These are phyloP conservation scores for Balaenoptera acutorostrata DNA, from an alignment of 2,113 vertebrate species.

Conservation along the genomic window DNA sequence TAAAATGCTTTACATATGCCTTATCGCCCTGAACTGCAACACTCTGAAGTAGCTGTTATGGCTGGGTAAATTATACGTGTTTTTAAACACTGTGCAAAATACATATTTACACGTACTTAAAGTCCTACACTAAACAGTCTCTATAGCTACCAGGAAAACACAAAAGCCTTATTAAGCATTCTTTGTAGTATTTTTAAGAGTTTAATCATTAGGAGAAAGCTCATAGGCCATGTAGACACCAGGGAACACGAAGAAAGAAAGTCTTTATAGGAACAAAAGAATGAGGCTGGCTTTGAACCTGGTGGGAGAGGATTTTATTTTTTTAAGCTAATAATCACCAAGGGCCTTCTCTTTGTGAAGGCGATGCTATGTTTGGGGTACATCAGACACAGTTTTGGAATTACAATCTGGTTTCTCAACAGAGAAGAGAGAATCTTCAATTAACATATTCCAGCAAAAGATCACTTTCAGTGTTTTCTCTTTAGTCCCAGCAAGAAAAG, in stretches of 20 bases:
- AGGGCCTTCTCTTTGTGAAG: constrained; percentile 46
- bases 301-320: constrained; percentile 41
- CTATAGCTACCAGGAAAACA: constrained; percentile 65
- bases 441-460: constrained; percentile 25
- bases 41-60: constrained; percentile 71
- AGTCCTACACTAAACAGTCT: constrained; percentile 71
- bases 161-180: constrained; percentile 75
- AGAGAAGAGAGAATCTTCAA: constrained; percentile 25
- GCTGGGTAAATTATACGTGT: constrained; percentile 72
- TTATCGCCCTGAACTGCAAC: constrained; percentile 58
- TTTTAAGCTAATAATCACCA: constrained; percentile 63
- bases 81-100: constrained; percentile 79
- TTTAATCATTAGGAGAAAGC: constrained; percentile 67
- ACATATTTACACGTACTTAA: constrained; percentile 77
- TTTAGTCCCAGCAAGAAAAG: constrained; percentile 39
- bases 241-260: constrained; percentile 65
- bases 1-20: constrained; percentile 68
- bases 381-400: constrained; percentile 48
- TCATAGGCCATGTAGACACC: constrained; percentile 53
- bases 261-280: constrained; percentile 59
- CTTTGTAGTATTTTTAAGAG: constrained; percentile 71
- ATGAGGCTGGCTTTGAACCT: constrained; percentile 70
- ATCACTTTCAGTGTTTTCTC: neutral
- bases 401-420: constrained; percentile 27
- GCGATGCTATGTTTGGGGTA: neutral